phyloP scores from a whole-genome alignment of 2,888 invertebrate species.

The Troides oblongomaculatus region DNA sequence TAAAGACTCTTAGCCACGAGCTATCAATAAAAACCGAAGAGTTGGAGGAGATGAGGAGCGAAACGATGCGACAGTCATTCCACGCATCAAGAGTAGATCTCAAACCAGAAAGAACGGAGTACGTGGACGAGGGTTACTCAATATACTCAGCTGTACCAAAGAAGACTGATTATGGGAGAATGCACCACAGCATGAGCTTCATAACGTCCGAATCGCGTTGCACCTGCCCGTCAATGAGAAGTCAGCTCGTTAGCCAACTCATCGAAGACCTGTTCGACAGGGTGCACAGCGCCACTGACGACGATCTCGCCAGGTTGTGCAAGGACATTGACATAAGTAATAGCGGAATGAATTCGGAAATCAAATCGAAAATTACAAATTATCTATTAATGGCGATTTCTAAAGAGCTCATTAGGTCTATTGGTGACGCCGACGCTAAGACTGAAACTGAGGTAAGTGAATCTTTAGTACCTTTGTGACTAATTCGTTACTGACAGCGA shows the following conservation, averaged over 20 bases:
- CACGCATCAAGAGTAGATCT: constrained; percentile 70
- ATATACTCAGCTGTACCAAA: constrained; percentile 74
- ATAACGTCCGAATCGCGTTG: constrained; percentile 67
- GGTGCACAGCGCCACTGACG: constrained; percentile 66
- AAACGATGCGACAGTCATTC: constrained; percentile 67
- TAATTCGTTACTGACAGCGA: constrained; percentile 52
- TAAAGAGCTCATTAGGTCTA: constrained; percentile 74
- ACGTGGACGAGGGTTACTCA: constrained; percentile 72
- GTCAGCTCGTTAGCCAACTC: constrained; percentile 70
- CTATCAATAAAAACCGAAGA: constrained; percentile 77
- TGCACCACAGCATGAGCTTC: constrained; percentile 76
- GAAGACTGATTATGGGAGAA: constrained; percentile 69
- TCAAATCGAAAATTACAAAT: constrained; percentile 76
- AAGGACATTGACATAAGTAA: constrained; percentile 58
- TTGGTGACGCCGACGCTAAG: constrained; percentile 75
- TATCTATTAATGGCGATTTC: constrained; percentile 77
- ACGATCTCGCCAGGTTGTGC: constrained; percentile 66
- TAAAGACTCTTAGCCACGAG: constrained; percentile 80
- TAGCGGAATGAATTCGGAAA: constrained; percentile 61
- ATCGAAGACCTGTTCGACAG: constrained; percentile 73
- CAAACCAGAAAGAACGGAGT: constrained; percentile 71
- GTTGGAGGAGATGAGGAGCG: constrained; percentile 70
- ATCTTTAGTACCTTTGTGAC: constrained; percentile 51
- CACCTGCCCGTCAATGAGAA: constrained; percentile 71
- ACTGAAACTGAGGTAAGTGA: constrained; percentile 75